A percentile compares a stretch with the other conserved stretches of the same genome.
Conservation (phyloP, 2,113 vertebrate genomes). For the Chunga burmeisteri region DNA sequence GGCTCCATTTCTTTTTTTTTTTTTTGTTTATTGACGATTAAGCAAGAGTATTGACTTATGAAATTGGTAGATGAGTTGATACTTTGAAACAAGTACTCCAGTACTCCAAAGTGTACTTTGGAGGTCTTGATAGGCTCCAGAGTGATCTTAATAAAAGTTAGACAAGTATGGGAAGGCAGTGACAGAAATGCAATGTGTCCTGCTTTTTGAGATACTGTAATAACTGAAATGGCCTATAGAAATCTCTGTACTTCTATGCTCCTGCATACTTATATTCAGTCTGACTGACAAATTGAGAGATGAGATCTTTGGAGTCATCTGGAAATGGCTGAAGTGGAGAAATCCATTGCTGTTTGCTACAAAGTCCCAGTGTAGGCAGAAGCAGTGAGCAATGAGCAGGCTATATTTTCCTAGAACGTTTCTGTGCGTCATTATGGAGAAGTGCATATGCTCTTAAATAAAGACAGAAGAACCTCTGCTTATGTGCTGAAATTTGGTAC, state of each 20-base stretch:
- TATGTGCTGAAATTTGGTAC: neutral
- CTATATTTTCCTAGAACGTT: neutral
- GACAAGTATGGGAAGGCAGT: neutral
- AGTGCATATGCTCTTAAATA: neutral
- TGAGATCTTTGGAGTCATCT: neutral
- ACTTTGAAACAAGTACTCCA: neutral
- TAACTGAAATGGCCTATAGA: neutral
- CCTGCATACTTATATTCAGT: neutral
- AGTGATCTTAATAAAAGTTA: neutral
- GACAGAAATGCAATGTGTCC: neutral
- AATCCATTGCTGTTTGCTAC: neutral
- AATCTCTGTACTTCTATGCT: neutral
- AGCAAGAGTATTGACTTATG: neutral
- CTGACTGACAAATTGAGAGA: neutral
- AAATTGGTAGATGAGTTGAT: neutral
- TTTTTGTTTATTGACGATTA: neutral
- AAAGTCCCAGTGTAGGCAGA: neutral
- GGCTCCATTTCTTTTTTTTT: neutral
- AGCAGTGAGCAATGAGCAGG: neutral
- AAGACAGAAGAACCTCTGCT: neutral
- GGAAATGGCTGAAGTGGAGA: neutral
- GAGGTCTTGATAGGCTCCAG: neutral
- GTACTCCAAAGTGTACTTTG: neutral
- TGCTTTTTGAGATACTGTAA: neutral
- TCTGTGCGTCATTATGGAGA: neutral